These are phyloP conservation scores for Orcinus orca DNA, from an alignment of 2,113 vertebrate species.

Conservation along the genomic window DNA sequence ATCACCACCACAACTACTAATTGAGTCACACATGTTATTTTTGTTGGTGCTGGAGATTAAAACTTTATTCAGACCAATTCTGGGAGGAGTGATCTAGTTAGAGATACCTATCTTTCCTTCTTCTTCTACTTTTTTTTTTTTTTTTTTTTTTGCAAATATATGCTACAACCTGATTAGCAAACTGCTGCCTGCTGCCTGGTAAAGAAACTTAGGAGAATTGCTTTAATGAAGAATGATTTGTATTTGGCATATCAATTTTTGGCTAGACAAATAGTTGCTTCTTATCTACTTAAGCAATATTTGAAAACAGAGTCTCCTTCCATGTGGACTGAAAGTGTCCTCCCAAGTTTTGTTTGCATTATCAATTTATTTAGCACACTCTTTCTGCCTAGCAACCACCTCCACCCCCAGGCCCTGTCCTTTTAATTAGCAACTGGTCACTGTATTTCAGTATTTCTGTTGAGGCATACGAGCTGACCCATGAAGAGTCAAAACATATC, in stretches of 20 bases:
- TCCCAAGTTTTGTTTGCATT: not conserved
- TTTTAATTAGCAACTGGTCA: constrained; percentile 37
- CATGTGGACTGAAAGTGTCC: not conserved
- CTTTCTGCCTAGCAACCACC: constrained; percentile 4
- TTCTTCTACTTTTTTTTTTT: too few relatives aligned
- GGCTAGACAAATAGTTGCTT: not conserved
- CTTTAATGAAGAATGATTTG: constrained; percentile 16
- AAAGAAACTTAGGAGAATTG: constrained; percentile 23
- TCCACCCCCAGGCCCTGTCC: not conserved
- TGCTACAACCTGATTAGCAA: not conserved
- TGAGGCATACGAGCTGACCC: not conserved
- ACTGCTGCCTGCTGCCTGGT: not conserved
- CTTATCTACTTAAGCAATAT: constrained; percentile 4
- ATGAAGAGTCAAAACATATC: not conserved
- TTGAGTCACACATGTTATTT: not conserved
- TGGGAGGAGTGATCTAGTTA: not conserved
- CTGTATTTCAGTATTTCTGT: not conserved
- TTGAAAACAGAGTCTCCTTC: constrained; percentile 42
- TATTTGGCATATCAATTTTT: not conserved
- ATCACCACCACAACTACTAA: not conserved
- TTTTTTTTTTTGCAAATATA: not conserved
- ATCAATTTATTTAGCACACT: not conserved
- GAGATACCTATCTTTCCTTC: not conserved
- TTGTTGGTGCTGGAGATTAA: not conserved
- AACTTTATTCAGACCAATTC: not conserved